Evolutionary conservation across 35 echinoderm and acorn worm species (phyloP), one percentile per base, ranked within the genome.

Genomic region (Lytechinus pictus): DNA sequence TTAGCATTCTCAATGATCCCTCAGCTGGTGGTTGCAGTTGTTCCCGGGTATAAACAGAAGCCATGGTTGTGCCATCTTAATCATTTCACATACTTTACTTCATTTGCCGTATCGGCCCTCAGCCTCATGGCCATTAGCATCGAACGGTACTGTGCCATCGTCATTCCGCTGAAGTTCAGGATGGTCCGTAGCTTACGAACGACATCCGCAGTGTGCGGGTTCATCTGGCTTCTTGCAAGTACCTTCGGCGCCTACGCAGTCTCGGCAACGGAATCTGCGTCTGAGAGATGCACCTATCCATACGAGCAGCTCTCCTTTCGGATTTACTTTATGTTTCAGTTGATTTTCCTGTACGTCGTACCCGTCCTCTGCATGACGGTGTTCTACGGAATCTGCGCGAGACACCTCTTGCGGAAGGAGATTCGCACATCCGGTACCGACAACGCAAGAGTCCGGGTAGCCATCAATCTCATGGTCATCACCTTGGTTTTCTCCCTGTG

Each of bases 331-430:
- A 53, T 93, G 92, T 93, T 93, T 27, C 92, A 93, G n/a, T 54
- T 93, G 53, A 44, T 93, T 55, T 93, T 57, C n/a, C 92, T 93
- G 5, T 93, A 93, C 52, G 92, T 57, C 55, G 27, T 93, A 33
- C 92, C 92, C 9, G 92, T 93, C 5, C 92, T 93, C 28, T 93
- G 92, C n/a, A 93, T 93, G 92, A 93, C 92, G 29, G 92, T 93
- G 52, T 93, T 93, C 55, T 93, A 93, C 27, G 92, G 92, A 4
- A 93, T 93, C 54, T 93, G 92, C 92, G 92, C 92, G 55, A 53
- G 92, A 54, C 92, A 93, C 27, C 92, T 93, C 53, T 54, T 93
- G 9, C 92, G 92, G 53, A 93, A 93, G 57, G 92, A 93, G 54
- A 93, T 93, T 57, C 92, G 92, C 52, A 93, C 92, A 9, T 93